A percentile compares a stretch with the other conserved stretches of the same genome.
These are phyloP conservation scores for Chionodraco myersi DNA, from an alignment of 2,113 vertebrate species.

Conservation along the genomic window DNA sequence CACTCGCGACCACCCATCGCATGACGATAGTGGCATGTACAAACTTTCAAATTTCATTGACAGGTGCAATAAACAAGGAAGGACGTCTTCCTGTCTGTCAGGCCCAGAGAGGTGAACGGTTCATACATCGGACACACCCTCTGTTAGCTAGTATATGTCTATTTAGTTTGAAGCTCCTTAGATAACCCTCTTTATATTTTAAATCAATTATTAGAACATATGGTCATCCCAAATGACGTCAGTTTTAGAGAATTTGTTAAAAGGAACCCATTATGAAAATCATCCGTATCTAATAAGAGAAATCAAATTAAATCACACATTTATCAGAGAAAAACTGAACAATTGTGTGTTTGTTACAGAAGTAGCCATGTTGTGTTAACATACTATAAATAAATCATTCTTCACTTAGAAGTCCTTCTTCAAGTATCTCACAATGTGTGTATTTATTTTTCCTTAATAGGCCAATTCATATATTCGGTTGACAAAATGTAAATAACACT, in stretches of 20 bases:
- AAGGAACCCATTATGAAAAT: constrained; percentile 23
- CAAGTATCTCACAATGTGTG: no score
- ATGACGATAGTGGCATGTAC: constrained; percentile 3
- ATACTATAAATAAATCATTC: background rate
- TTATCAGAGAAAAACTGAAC: background rate
- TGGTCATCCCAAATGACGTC: background rate
- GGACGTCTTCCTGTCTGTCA: background rate
- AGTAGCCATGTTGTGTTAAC: background rate
- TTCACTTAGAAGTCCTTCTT: background rate
- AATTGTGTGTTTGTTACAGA: constrained; percentile 22
- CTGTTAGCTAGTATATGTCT: constrained; percentile 2
- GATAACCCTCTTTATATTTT: constrained; percentile 6
- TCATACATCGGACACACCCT: background rate
- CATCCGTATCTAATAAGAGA: background rate
- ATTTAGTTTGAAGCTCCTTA: background rate
- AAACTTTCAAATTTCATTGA: constrained; percentile 21
- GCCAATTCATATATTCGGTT: background rate
- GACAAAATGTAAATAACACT: background rate
- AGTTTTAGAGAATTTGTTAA: background rate
- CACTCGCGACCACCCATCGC: background rate
- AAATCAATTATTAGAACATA: background rate
- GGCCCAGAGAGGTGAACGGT: background rate
- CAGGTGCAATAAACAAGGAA: background rate
- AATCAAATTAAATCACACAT: constrained; percentile 10
- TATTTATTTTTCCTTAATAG: background rate